phyloP scores from a whole-genome alignment of 1,140 invertebrate species.

The Eueides isabella region DNA sequence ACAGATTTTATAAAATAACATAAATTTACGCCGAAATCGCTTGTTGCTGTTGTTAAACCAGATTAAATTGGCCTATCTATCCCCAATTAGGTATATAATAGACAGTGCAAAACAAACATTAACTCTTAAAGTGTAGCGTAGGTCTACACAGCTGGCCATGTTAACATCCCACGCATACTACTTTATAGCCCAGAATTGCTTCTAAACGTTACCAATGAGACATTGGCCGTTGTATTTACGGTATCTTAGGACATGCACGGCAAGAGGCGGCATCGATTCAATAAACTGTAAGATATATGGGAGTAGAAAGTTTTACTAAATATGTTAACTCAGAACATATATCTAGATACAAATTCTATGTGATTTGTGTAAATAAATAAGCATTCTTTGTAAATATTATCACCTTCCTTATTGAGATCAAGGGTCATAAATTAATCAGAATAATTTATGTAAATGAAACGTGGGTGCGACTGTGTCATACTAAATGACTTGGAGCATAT shows the following conservation, averaged over 20 bases:
- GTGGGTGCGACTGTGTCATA: slow-evolving; percentile 14
- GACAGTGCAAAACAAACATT: slow-evolving; percentile 25
- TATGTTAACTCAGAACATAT: slow-evolving; percentile 21
- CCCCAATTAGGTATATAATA: slow-evolving; percentile 25
- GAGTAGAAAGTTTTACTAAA: slow-evolving; percentile 11
- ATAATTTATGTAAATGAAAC: slow-evolving; percentile 34
- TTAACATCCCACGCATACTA: slow-evolving; percentile 65
- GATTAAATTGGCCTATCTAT: slow-evolving; percentile 40
- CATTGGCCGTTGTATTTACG: slow-evolving; percentile 74
- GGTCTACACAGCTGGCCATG: slow-evolving; percentile 54
- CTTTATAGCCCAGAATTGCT: slow-evolving; percentile 77
- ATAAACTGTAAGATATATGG: slow-evolving; percentile 64
- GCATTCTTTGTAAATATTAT: slow-evolving; percentile 23
- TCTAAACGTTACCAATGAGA: slow-evolving; percentile 77
- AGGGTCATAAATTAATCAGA: slow-evolving; percentile 30
- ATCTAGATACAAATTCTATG: slow-evolving; percentile 24
- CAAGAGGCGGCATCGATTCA: slow-evolving; percentile 49
- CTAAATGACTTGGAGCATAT: not conserved
- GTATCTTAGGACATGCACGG: slow-evolving; percentile 59
- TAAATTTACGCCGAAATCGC: slow-evolving; percentile 55
- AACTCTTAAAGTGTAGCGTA: slow-evolving; percentile 26
- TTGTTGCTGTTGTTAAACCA: slow-evolving; percentile 49
- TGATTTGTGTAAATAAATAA: slow-evolving; percentile 16
- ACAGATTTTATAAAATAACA: not conserved
- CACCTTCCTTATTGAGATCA: slow-evolving; percentile 26